Evolutionary conservation across 2,797 vertebrate genomes (phyloP), one percentile per base, ranked within the genome.

Genomic region (Naso thynnoides): DNA sequence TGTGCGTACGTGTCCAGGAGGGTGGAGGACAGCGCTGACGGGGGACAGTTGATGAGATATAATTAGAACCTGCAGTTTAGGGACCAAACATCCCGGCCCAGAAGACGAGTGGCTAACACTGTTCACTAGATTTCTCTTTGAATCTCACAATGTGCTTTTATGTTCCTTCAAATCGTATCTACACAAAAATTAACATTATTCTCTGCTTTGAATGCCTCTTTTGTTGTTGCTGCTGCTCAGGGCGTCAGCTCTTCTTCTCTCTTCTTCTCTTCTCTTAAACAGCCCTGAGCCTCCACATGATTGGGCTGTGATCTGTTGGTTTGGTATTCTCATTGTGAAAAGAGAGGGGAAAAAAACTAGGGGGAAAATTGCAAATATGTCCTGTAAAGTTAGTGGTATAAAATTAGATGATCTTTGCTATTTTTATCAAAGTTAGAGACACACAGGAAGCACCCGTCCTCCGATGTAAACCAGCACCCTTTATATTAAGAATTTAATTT

Each of bases 11-110:
- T 52, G 55, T 63, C 42, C 62, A 72, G 59, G 41, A 84, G 88
- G 88, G 86, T 63, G 85, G 83, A 92, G 90, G 88, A 81, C 75
- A 58, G 84, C 24, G 54, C 77, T 90, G 92, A 92, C 89, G 85
- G 81, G 67, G 88, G 88, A 91, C 90, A 86, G 79, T 86, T 82
- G 85, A 95, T 90, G 89, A 90, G 92, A 90, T 94, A 94, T 94
- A 94, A 93, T 94, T 95, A 94, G 89, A 91, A 83, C 68, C 36
- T 79, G 75, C 53, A 80, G 75, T 88, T 84, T 78, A 73, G 81
- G 61, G 61, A 82, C 81, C 86, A 90, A 92, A 92, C 88, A 76
- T 89, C 83, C 79, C 65, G 56, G 80, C 78, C 71, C 73, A 45
- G 58, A 39, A 70, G 84, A 80, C 78, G 66, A 65, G 73, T 39